Percentiles rank a stretch among this genome's conserved stretches.
phyloP scores from a whole-genome alignment of 2,113 vertebrate species.

The Scalopus aquaticus region DNA sequence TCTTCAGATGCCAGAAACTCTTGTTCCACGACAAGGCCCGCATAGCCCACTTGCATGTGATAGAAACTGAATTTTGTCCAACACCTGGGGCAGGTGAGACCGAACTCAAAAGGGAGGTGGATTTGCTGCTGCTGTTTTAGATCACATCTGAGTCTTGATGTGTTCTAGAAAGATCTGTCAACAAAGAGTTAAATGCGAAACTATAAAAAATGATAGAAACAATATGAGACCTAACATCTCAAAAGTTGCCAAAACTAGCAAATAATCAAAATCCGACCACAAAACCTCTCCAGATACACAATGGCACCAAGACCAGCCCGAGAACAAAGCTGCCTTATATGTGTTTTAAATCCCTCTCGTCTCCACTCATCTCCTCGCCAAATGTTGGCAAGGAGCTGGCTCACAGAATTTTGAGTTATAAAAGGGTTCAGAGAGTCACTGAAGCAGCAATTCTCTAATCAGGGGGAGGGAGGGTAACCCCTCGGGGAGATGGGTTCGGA shows the following conservation, averaged over 20 bases:
- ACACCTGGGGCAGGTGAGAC: neutral
- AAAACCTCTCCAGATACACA: slow-evolving; percentile 71
- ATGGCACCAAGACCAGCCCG: slow-evolving; percentile 61
- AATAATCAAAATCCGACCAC: slow-evolving; percentile 78
- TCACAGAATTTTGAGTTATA: slow-evolving; percentile 3
- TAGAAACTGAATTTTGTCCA: fast-evolving
- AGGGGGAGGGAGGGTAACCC: neutral
- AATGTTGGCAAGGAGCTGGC: slow-evolving; percentile 61
- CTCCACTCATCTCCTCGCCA: slow-evolving; percentile 62
- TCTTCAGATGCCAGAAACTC: too few relatives aligned
- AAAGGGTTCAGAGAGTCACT: slow-evolving; percentile 37
- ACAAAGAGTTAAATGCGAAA: slow-evolving; percentile 72
- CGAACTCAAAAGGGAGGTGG: neutral
- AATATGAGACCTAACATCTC: slow-evolving; percentile 74
- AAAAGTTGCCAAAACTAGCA: slow-evolving; percentile 77
- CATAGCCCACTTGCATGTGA: too few relatives aligned
- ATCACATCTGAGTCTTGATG: slow-evolving; percentile 31
- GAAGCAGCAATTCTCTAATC: neutral
- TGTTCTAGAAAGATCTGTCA: neutral
- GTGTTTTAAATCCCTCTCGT: slow-evolving; percentile 56
- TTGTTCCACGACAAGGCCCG: too few relatives aligned
- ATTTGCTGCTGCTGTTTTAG: slow-evolving; percentile 19
- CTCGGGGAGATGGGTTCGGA: neutral
- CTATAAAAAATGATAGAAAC: slow-evolving; percentile 78
- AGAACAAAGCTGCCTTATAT: slow-evolving; percentile 72